Conservation (phyloP, 2,888 invertebrate species). For the Pomacea canaliculata region DNA sequence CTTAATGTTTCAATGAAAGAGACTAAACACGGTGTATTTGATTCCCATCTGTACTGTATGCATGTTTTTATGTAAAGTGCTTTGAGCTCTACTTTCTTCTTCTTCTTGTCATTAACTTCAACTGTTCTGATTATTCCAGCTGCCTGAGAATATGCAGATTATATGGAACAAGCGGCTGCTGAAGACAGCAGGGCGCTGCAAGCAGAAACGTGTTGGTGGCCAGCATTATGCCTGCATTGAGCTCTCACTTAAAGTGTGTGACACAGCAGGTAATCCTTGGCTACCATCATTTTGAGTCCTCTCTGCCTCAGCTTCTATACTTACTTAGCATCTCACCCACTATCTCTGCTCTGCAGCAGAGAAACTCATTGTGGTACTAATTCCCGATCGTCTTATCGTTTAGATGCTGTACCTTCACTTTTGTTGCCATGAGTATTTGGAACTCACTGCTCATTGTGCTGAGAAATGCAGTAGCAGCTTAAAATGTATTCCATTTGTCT, state of each 20-base stretch:
- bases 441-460: too few relatives aligned
- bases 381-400: too few relatives aligned
- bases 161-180: constrained; percentile 86
- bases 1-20: too few relatives aligned
- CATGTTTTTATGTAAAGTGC: too few relatives aligned
- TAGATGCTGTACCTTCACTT: too few relatives aligned
- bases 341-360: background rate
- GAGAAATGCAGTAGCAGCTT: too few relatives aligned
- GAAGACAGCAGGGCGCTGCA: constrained; percentile 84
- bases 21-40: too few relatives aligned
- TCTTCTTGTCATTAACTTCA: too few relatives aligned
- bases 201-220: constrained; percentile 71
- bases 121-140: constrained; percentile 42
- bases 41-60: too few relatives aligned
- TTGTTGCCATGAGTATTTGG: too few relatives aligned
- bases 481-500: too few relatives aligned
- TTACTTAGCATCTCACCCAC: background rate
- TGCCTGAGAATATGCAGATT: constrained; percentile 79
- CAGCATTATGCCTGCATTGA: constrained; percentile 76
- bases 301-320: background rate
- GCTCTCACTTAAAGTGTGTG: constrained; percentile 83
- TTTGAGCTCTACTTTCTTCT: too few relatives aligned
- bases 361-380: background rate
- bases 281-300: background rate
- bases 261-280: constrained; percentile 56